phyloP scores from a whole-genome alignment of 2,888 invertebrate species.

The Hemicrepidius hirtus region DNA sequence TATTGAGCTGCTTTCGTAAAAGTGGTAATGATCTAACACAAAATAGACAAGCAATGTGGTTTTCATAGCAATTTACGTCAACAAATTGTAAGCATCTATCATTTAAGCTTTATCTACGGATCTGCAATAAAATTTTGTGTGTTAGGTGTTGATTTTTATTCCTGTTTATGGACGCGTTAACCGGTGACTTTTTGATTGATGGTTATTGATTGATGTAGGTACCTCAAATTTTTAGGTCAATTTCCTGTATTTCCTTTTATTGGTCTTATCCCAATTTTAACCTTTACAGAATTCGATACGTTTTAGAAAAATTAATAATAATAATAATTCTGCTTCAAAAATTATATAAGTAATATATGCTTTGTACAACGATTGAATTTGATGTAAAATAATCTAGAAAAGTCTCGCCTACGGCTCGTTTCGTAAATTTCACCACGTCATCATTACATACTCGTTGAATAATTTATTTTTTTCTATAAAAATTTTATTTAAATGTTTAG shows the following conservation, averaged over 20 bases:
- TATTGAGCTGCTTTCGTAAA: not conserved
- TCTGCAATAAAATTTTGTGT: constrained; percentile 25
- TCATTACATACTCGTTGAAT: too few relatives aligned
- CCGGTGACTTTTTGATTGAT: constrained; percentile 22
- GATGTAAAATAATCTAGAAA: too few relatives aligned
- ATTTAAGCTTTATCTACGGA: constrained; percentile 37
- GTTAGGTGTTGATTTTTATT: constrained; percentile 30
- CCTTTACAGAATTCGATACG: not conserved
- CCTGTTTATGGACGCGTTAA: constrained; percentile 7
- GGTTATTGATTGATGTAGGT: constrained; percentile 23
- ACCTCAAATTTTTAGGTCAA: constrained; percentile 10
- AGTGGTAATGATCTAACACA: constrained; percentile 17
- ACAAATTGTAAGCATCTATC: constrained; percentile 32
- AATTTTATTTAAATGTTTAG: too few relatives aligned
- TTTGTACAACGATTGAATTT: too few relatives aligned
- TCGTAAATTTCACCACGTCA: too few relatives aligned
- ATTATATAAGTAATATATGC: too few relatives aligned
- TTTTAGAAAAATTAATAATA: too few relatives aligned
- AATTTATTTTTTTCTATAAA: too few relatives aligned
- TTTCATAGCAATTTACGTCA: constrained; percentile 33
- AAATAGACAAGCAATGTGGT: constrained; percentile 23
- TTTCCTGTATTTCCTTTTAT: constrained; percentile 3
- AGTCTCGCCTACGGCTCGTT: too few relatives aligned
- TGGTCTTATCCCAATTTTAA: constrained; percentile 3
- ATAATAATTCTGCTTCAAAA: too few relatives aligned